These are phyloP conservation scores for Bos javanicus DNA, from an alignment of 2,113 vertebrate species.

Conservation along the genomic window DNA sequence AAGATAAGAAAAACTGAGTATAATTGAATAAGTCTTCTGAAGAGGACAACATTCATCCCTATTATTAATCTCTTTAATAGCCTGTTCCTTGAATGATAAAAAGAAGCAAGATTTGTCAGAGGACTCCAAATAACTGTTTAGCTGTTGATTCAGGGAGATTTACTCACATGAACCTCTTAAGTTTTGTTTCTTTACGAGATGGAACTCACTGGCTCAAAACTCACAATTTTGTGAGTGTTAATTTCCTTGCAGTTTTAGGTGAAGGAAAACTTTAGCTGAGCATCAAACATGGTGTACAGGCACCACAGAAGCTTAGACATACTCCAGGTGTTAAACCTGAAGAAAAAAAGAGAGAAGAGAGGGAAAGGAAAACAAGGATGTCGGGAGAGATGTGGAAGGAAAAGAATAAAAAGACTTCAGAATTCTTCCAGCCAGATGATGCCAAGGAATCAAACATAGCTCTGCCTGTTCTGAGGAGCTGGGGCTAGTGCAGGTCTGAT, in stretches of 20 bases:
- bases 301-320: background rate
- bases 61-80: slow-evolving; percentile 35
- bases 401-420: background rate
- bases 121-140: background rate
- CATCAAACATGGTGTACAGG: background rate
- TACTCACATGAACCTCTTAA: background rate
- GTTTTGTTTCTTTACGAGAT: slow-evolving; percentile 28
- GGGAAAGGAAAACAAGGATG: background rate
- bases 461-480: background rate
- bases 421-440: background rate
- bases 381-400: background rate
- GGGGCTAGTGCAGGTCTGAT: background rate
- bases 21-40: background rate
- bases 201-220: background rate
- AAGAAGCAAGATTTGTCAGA: slow-evolving; percentile 7
- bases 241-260: background rate
- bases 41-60: background rate
- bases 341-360: background rate
- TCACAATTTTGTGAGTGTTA: background rate
- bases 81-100: background rate
- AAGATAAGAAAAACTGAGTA: slow-evolving; percentile 8
- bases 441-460: background rate
- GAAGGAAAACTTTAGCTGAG: background rate
- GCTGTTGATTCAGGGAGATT: background rate
- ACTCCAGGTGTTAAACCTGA: background rate